Percentiles rank a stretch among this genome's conserved stretches.
These are phyloP conservation scores for Synchiropus splendidus DNA, from an alignment of 2,113 vertebrate genomes.

Conservation along the genomic window DNA sequence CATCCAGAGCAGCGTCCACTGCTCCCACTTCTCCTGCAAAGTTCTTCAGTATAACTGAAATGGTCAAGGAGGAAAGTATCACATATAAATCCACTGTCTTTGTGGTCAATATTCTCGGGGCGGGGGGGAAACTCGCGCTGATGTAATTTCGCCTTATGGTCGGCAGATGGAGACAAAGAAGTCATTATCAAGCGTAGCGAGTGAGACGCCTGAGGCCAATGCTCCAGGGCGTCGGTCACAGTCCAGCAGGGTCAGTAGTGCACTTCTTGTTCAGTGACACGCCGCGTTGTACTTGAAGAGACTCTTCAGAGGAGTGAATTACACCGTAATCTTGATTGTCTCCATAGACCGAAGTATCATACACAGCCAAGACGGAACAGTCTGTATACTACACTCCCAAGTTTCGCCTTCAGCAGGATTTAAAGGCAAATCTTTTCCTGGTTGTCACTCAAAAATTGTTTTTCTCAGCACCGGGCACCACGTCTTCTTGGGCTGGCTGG, in stretches of 20 bases:
- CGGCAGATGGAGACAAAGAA: conserved; percentile 47
- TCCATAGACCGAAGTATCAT: conserved; percentile 26
- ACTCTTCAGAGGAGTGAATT: conserved; percentile 3
- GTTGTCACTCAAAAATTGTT: too few species aligned
- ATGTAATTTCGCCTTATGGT: conserved; percentile 16
- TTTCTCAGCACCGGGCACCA: too few species aligned
- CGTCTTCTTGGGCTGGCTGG: too few species aligned
- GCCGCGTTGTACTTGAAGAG: conserved; percentile 10
- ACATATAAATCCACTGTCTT: too few species aligned
- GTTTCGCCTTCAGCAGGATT: conserved; percentile 5
- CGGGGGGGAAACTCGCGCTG: too few species aligned
- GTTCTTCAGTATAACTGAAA: conserved; percentile 60
- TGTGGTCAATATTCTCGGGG: too few species aligned
- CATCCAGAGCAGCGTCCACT: conserved; percentile 15
- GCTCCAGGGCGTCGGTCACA: conserved; percentile 19
- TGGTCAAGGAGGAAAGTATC: conserved; percentile 62
- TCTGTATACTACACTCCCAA: conserved; percentile 36
- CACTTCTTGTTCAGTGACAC: conserved; percentile 18
- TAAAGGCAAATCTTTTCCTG: conserved; percentile 37
- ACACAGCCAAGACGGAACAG: conserved; percentile 17
- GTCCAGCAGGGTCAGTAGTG: conserved; percentile 47
- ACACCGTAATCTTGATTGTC: not conserved
- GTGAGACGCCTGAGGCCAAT: conserved; percentile 10
- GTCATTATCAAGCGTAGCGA: conserved; percentile 13
- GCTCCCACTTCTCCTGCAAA: conserved; percentile 10